These are phyloP conservation scores for Macrobrachium rosenbergii DNA, from an alignment of 1,140 invertebrate species.

Conservation along the genomic window DNA sequence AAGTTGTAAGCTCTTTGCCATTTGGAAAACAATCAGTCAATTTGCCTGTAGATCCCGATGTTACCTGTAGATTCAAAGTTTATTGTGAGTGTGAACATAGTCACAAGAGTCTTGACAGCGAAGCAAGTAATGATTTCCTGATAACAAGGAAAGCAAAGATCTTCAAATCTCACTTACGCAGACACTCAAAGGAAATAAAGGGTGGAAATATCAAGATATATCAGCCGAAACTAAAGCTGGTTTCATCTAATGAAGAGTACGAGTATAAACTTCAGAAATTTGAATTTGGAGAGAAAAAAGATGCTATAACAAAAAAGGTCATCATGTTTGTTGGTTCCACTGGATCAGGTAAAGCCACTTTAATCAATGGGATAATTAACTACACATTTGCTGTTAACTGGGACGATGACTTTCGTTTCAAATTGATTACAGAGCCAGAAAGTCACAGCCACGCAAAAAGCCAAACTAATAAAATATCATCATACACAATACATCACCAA, in stretches of 20 bases:
- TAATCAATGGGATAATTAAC: slow-evolving; percentile 8
- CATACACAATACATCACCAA: slow-evolving; percentile 28
- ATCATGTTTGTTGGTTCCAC: slow-evolving; percentile 11
- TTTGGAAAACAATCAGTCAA: background rate
- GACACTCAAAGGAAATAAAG: background rate
- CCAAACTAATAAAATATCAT: background rate
- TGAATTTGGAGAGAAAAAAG: slow-evolving; percentile 24
- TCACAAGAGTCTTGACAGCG: background rate
- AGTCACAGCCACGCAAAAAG: background rate
- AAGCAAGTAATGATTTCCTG: background rate
- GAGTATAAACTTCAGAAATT: slow-evolving; percentile 1
- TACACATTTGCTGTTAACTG: slow-evolving; percentile 19
- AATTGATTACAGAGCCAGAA: background rate
- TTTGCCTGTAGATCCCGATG: background rate
- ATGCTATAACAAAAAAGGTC: background rate
- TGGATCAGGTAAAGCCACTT: background rate
- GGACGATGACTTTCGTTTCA: slow-evolving; percentile 1
- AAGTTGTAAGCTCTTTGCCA: background rate
- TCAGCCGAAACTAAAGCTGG: background rate
- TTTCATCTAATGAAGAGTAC: background rate
- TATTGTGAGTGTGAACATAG: background rate
- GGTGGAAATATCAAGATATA: background rate
- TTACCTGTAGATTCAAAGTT: background rate
- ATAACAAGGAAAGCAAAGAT: too few species aligned
- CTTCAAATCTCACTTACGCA: background rate